These are phyloP conservation scores for Bellardia bayeri DNA, from an alignment of 2,888 invertebrate genomes.

Conservation along the genomic window DNA sequence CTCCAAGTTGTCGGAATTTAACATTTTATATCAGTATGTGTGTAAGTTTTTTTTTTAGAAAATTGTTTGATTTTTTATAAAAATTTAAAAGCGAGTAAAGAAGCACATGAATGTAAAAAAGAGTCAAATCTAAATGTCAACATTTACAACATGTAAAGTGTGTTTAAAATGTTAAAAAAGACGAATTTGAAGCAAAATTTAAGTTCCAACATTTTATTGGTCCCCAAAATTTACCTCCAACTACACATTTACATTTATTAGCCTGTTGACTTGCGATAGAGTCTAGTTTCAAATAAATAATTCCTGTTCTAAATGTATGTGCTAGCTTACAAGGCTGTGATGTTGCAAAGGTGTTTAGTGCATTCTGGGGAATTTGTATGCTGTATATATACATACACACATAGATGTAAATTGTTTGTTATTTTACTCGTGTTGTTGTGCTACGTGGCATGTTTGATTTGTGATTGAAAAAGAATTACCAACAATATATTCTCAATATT, in stretches of 20 bases:
- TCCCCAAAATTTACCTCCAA: background rate
- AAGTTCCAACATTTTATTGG: background rate
- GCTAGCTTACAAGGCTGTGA: background rate
- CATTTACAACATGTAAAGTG: constrained; percentile 47
- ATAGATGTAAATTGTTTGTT: constrained; percentile 22
- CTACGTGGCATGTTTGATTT: constrained; percentile 70
- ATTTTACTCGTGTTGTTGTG: constrained; percentile 33
- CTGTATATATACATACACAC: background rate
- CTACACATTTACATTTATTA: constrained; percentile 42
- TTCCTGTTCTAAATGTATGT: background rate
- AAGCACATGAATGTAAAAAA: background rate
- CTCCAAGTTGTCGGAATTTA: constrained; percentile 55
- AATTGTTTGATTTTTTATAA: constrained; percentile 1
- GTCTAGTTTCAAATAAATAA: constrained; percentile 21
- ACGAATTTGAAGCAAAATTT: constrained; percentile 1
- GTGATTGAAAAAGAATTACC: constrained; percentile 72
- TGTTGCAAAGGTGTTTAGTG: constrained; percentile 72
- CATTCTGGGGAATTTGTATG: constrained; percentile 59
- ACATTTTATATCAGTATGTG: constrained; percentile 32
- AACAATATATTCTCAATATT: constrained; percentile 55
- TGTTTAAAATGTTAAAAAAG: constrained; percentile 48
- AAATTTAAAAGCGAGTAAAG: background rate
- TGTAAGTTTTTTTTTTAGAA: constrained; percentile 11
- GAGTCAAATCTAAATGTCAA: constrained; percentile 70
- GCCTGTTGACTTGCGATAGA: constrained; percentile 51